Base-by-base conservation (phyloP, 2,797 vertebrate genomes). In the Furcifer pardalis region DNA sequence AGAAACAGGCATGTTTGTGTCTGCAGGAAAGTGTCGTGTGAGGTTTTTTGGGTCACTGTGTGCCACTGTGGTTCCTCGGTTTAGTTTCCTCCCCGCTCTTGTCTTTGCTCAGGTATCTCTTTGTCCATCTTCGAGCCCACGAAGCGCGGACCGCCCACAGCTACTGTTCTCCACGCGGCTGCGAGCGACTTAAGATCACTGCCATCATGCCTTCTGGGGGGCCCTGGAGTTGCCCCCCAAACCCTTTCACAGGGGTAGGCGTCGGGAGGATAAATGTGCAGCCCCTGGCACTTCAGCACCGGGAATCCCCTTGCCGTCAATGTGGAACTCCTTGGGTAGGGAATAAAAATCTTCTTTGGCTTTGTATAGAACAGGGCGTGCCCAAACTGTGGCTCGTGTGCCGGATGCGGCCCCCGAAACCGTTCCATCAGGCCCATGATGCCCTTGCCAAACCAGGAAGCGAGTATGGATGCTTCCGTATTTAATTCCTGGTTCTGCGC, bases 121-220 rank as follows among this genome's bases (percentile, higher is more conserved):
- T 93, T 79, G 73, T 94, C 56, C 84, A 88, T 63, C 90, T 94
- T 71, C 85, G 91, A 91, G 92, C 94, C n/a, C 87, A 66, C 0
- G 84, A 86, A 77, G 25, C 63, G 46, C 83, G 87, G 21, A 75
- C 79, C 65, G 94, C 90, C 9, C 92, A 94, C 71, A 94, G 93
- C 69, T 94, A 94, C 81, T 95, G 93, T 91, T 94, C 93, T 66
- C 87, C 91, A 49, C 81, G 40, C 63, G 95, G 94, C 83, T 95
- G 93, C 0, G 95, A 94, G 79, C 42, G 87, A 1, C n/a, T 94
- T 72, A 94, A 94, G 84, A 93, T 94, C 69, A 80, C 0, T 2
- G 91, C 91, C 0, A 79, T 21, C 0, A 81, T 91, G 86, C 9
- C 60, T 4, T 59, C 86, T 0, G 84, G 88, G 35, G 84, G 37